Conservation (phyloP, 2,888 invertebrate genomes). For the Achlya flavicornis region DNA sequence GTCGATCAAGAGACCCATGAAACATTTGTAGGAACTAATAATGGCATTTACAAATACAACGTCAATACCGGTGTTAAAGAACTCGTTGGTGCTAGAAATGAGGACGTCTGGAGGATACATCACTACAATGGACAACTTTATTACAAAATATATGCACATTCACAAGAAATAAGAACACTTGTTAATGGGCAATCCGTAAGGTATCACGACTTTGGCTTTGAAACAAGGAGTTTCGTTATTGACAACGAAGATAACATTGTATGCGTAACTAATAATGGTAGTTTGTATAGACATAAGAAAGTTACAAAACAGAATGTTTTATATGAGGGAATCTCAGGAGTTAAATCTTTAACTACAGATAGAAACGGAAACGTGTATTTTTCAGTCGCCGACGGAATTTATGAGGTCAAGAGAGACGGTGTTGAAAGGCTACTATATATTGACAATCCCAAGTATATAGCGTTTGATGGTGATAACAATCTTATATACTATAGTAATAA, state of each 20-base stretch:
- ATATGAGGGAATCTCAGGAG: neutral
- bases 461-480: neutral
- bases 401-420: neutral
- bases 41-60: neutral
- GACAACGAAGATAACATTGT: neutral
- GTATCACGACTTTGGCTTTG: neutral
- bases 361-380: neutral
- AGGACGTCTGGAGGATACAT: neutral
- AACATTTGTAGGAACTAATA: neutral
- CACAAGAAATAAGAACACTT: neutral
- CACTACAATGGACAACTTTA: neutral
- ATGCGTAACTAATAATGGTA: neutral
- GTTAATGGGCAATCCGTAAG: neutral
- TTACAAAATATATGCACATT: neutral
- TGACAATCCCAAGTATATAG: neutral
- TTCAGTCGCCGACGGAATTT: neutral
- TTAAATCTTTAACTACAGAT: neutral
- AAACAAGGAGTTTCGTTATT: neutral
- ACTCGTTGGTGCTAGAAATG: neutral
- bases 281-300: neutral
- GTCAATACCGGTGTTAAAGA: neutral
- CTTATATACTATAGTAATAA: neutral
- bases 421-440: neutral
- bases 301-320: neutral
- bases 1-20: neutral